Evolutionary conservation across 2,113 vertebrate species (phyloP).

Genomic region (Genyomyrus donnyi): DNA sequence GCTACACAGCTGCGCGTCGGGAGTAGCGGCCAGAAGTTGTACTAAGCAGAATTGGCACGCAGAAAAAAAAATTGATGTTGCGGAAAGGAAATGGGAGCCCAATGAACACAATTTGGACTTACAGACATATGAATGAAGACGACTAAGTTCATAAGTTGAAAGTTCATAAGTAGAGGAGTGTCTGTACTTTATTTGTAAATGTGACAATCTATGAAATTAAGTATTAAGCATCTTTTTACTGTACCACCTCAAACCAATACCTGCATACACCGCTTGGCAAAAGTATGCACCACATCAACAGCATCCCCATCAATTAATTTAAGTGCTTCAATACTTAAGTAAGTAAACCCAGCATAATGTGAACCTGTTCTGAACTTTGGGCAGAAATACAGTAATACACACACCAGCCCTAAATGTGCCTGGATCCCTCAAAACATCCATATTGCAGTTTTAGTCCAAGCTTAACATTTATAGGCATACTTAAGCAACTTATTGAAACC

Average conservation of each 20-base stretch:
- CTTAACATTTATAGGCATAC: not conserved
- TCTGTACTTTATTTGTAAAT: not conserved
- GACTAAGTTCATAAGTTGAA: too few relatives aligned
- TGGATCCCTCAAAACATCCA: not conserved
- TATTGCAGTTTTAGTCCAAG: not conserved
- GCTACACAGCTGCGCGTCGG: too few relatives aligned
- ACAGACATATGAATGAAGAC: too few relatives aligned
- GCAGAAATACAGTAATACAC: not conserved
- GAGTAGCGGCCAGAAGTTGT: too few relatives aligned
- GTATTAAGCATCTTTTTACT: not conserved
- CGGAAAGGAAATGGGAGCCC: too few relatives aligned
- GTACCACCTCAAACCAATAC: not conserved
- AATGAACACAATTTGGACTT: too few relatives aligned
- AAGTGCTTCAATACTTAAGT: not conserved
- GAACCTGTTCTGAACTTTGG: not conserved
- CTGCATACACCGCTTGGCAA: not conserved
- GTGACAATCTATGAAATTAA: not conserved
- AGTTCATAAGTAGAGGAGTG: too few relatives aligned
- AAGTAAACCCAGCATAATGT: not conserved
- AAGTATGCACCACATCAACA: not conserved
- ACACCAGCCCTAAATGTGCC: not conserved
- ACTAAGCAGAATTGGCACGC: too few relatives aligned
- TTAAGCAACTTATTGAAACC: not conserved
- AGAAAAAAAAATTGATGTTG: too few relatives aligned
- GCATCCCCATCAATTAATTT: not conserved